phyloP scores from a whole-genome alignment of 2,113 vertebrate species.

The Cacatua alba region DNA sequence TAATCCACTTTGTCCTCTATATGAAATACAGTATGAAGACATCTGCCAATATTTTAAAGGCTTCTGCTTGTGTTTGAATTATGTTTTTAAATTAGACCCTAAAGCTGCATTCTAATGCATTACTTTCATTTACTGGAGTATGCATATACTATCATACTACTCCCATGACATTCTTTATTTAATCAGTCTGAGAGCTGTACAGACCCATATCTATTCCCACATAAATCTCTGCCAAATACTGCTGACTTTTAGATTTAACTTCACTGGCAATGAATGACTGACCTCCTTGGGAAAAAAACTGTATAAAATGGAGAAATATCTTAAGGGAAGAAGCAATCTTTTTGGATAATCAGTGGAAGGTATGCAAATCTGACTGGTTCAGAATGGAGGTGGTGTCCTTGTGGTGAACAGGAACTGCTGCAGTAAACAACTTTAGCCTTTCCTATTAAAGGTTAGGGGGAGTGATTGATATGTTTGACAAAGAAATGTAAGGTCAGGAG shows the following conservation, averaged over 20 bases:
- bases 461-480: constrained; percentile 50
- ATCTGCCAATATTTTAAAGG: constrained; percentile 75
- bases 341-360: background rate
- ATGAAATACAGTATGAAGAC: constrained; percentile 67
- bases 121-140: constrained; percentile 67
- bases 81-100: constrained; percentile 75
- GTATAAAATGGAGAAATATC: constrained; percentile 11
- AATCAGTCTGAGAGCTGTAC: constrained; percentile 68
- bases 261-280: constrained; percentile 47
- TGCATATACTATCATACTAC: constrained; percentile 41
- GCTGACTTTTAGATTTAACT: constrained; percentile 65
- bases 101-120: constrained; percentile 72
- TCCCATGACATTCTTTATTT: constrained; percentile 67
- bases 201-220: constrained; percentile 52
- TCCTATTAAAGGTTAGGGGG: constrained; percentile 43
- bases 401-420: background rate
- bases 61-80: constrained; percentile 69
- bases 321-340: background rate
- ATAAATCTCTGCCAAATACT: constrained; percentile 63
- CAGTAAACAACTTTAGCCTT: constrained; percentile 45
- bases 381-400: constrained; percentile 38
- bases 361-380: constrained; percentile 24
- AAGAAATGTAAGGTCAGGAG: constrained; percentile 48
- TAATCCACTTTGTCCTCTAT: constrained; percentile 72
- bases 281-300: constrained; percentile 35